phyloP scores from a whole-genome alignment of 2,797 vertebrate genomes.

The Premnoplex brunnescens region DNA sequence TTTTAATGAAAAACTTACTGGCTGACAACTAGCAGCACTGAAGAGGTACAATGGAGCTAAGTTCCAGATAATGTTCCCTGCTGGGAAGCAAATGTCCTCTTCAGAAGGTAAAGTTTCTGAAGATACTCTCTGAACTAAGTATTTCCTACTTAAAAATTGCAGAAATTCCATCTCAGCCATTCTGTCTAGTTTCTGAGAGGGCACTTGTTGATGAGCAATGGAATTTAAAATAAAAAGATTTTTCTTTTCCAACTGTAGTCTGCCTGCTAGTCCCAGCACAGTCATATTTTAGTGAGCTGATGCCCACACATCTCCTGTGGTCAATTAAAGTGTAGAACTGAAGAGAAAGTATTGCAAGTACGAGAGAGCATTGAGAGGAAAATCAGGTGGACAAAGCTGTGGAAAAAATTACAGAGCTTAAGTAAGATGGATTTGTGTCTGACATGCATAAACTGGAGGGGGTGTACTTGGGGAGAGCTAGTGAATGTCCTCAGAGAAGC shows the following conservation, averaged over 20 bases:
- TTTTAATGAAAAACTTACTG: neutral
- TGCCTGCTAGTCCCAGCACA: neutral
- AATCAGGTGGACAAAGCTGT: neutral
- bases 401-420: neutral
- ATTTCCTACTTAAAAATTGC: neutral
- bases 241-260: neutral
- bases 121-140: conserved; percentile 12
- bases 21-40: neutral
- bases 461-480: neutral
- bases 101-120: conserved; percentile 15
- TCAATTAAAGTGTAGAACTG: conserved; percentile 22
- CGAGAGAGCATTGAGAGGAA: neutral
- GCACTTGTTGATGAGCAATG: neutral
- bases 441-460: neutral
- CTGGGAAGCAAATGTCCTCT: conserved; percentile 12
- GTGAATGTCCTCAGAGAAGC: neutral
- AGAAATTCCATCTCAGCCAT: neutral
- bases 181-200: neutral
- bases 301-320: conserved; percentile 15
- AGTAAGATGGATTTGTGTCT: neutral
- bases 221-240: conserved; percentile 5
- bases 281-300: neutral
- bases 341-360: neutral
- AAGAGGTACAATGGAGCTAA: neutral
- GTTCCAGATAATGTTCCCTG: neutral